phyloP scores from a whole-genome alignment of 2,888 invertebrate genomes.

The Calliphora vomitoria region DNA sequence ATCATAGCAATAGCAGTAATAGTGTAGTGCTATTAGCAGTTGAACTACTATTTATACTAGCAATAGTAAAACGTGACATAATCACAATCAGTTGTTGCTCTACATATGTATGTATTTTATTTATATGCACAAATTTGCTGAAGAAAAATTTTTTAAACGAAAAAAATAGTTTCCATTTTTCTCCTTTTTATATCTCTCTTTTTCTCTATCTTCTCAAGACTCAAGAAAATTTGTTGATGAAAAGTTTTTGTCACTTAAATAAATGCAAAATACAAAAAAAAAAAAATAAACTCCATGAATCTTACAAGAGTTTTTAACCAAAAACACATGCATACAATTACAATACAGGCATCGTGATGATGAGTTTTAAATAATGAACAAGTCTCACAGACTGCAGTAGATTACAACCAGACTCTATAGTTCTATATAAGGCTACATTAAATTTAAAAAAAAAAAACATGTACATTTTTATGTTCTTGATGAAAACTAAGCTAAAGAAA shows the following conservation, averaged over 20 bases:
- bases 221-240: constrained; percentile 16
- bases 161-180: background rate
- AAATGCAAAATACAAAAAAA: background rate
- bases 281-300: background rate
- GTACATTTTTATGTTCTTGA: background rate
- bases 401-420: background rate
- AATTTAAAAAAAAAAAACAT: background rate
- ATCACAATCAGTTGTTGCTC: constrained; percentile 10
- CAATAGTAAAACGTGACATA: constrained; percentile 36
- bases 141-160: background rate
- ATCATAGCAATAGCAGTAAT: too few relatives aligned
- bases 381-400: background rate
- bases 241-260: constrained; percentile 37
- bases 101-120: background rate
- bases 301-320: constrained; percentile 6
- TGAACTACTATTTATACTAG: background rate
- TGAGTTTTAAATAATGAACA: constrained; percentile 11
- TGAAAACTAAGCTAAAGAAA: background rate
- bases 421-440: background rate
- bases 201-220: background rate
- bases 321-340: too few relatives aligned
- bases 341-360: background rate
- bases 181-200: background rate
- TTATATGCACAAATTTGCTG: background rate
- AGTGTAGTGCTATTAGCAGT: too few relatives aligned